Percentiles rank a stretch among this genome's conserved stretches.
Evolutionary conservation across 2,797 vertebrate species (phyloP).

Genomic region (Phoxinus dragarum): DNA sequence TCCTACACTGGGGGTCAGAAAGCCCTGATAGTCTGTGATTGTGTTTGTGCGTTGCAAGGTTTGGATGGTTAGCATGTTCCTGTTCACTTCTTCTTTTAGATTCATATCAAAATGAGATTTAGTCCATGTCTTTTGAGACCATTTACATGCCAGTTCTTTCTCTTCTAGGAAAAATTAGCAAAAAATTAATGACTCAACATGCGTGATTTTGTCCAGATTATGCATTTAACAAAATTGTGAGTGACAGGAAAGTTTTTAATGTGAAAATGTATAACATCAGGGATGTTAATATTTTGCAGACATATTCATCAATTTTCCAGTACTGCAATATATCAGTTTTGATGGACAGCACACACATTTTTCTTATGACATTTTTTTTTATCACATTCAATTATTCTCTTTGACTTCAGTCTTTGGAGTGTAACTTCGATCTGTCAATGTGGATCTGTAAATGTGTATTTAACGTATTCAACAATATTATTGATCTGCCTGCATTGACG

Average conservation of each 20-base stretch:
- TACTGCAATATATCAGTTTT: background rate
- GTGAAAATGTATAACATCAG: background rate
- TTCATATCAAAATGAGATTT: background rate
- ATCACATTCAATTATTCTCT: background rate
- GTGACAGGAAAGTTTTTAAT: background rate
- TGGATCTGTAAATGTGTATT: background rate
- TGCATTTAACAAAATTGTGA: background rate
- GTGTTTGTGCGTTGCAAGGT: background rate
- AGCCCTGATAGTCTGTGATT: constrained; percentile 11
- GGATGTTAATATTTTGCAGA: background rate
- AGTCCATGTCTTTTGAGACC: background rate
- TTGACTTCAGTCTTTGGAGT: background rate
- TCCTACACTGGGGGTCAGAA: constrained; percentile 11
- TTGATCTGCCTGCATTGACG: too few species aligned
- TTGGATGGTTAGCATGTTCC: background rate
- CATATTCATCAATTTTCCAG: background rate
- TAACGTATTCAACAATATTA: too few species aligned
- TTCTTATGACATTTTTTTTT: background rate
- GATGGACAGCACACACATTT: background rate
- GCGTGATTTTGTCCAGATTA: background rate
- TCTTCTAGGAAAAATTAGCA: background rate
- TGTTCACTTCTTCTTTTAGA: background rate
- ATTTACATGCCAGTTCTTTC: background rate
- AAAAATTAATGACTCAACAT: background rate
- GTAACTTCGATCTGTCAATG: background rate